A percentile compares a stretch with the other conserved stretches of the same genome.
Evolutionary conservation across 2,888 invertebrate genomes (phyloP).

Genomic region (Lithodes maja): DNA sequence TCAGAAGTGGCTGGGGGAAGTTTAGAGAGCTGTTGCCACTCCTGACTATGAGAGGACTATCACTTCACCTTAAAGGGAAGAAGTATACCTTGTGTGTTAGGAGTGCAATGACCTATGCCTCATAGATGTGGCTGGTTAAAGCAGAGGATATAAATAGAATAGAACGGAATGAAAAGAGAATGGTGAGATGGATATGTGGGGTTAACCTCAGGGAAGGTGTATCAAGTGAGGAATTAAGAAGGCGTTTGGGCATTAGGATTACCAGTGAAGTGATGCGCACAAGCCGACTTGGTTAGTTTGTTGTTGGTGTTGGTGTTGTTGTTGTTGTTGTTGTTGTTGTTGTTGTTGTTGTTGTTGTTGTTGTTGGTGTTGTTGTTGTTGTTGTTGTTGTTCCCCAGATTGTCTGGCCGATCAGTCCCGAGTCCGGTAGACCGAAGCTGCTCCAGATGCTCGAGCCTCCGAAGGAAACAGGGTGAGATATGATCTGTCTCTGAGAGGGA

Average conservation of each 20-base stretch:
- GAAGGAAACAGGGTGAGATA: too few relatives aligned
- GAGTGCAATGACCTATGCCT: not conserved
- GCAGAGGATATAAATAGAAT: not conserved
- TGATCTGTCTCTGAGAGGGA: too few relatives aligned
- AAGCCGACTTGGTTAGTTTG: too few relatives aligned
- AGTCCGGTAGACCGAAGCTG: too few relatives aligned
- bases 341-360: too few relatives aligned
- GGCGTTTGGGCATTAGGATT: not conserved
- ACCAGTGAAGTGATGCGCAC: not conserved
- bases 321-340: too few relatives aligned
- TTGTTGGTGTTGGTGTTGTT: too few relatives aligned
- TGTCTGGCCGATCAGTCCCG: too few relatives aligned
- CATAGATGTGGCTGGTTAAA: not conserved
- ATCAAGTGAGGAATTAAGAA: not conserved
- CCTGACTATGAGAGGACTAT: not conserved
- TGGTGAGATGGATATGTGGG: not conserved
- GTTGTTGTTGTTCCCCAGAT: too few relatives aligned
- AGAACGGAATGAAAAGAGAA: not conserved
- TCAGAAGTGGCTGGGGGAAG: not conserved
- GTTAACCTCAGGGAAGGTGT: not conserved
- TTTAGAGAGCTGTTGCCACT: not conserved
- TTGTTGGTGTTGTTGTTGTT: too few relatives aligned
- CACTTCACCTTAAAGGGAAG: not conserved
- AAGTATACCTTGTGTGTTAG: not conserved
- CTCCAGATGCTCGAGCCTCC: too few relatives aligned